Base-by-base conservation (phyloP, 2,888 invertebrate genomes). In the Eilema sororculum region DNA sequence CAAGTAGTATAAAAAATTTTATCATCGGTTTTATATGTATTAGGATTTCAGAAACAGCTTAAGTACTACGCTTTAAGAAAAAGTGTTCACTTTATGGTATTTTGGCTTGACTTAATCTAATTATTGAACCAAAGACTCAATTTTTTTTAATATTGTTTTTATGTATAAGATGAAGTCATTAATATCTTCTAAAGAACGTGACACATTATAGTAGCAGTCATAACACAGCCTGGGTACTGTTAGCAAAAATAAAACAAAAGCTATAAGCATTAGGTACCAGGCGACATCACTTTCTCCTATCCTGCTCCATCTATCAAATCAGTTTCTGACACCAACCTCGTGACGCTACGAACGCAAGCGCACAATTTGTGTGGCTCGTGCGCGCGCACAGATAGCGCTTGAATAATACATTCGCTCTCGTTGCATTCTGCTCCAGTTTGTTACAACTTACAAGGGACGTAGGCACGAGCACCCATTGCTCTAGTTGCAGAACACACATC, bases 311-410 rank as follows among this genome's bases (percentile, higher is more conserved):
- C 73, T 67, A 81, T 79, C 81, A 77, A 70, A 63, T 60, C 77
- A 73, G 69, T 77, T 75, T 75, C 74, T 81, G 73, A 79, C 77
- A 80, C 59, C 59, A 64, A 67, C 71, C 78, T 89, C 87, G 87
- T 88, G 89, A 87, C 85, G 83, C 78, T 86, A 88, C 88, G 85
- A 52, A 83, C 79, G 86, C 87, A 80, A 78, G 87, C 88, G 85
- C 88, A 89, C 90, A 92, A 91, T 93, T 93, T 92, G 93, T 89
- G 91, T 83, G 89, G 88, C 90, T 89, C 89, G 90, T 90, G 91
- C 92, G 87, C 89, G 78, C 85, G 82, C 81, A 83, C 79, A 84
- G 92, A 92, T 92, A 91, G 86, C 87, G 86, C 84, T 87, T 90
- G 89, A 90, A 91, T 91, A 91, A 92, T 89, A 89, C 90, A 90